Conservation (phyloP, 2,888 invertebrate species). For the Cetonia aurata region DNA sequence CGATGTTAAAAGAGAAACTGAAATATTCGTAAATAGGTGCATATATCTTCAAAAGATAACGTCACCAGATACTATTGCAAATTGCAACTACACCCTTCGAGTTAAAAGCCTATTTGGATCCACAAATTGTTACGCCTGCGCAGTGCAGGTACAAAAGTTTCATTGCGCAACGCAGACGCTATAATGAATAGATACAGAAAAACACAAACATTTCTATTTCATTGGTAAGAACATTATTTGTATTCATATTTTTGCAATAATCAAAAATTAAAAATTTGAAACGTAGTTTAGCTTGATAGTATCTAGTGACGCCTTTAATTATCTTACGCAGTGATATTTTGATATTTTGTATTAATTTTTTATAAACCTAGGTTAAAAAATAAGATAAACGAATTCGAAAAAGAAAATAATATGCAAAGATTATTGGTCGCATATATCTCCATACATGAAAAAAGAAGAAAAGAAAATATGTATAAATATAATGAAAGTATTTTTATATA, state of each 20-base stretch:
- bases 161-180: too few species aligned
- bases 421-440: constrained; percentile 35
- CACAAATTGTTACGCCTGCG: too few species aligned
- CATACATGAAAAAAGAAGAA: constrained; percentile 27
- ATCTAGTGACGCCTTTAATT: constrained; percentile 13
- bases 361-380: constrained; percentile 31
- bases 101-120: too few species aligned
- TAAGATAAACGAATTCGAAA: constrained; percentile 18
- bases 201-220: too few species aligned
- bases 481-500: constrained; percentile 42
- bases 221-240: too few species aligned
- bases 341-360: constrained; percentile 18
- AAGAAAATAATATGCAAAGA: constrained; percentile 12
- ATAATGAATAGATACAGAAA: too few species aligned
- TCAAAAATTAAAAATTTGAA: too few species aligned
- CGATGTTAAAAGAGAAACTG: constrained; percentile 17
- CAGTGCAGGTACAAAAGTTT: too few species aligned
- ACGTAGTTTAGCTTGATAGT: neutral
- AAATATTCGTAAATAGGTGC: constrained; percentile 21
- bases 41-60: constrained; percentile 5
- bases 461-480: constrained; percentile 39
- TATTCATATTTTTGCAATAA: too few species aligned
- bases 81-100: too few species aligned
- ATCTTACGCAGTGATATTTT: constrained; percentile 15
- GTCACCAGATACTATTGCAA: constrained; percentile 9